Evolutionary conservation across 2,888 invertebrate species (phyloP).

Genomic region (Sphaerophoria taeniata): DNA sequence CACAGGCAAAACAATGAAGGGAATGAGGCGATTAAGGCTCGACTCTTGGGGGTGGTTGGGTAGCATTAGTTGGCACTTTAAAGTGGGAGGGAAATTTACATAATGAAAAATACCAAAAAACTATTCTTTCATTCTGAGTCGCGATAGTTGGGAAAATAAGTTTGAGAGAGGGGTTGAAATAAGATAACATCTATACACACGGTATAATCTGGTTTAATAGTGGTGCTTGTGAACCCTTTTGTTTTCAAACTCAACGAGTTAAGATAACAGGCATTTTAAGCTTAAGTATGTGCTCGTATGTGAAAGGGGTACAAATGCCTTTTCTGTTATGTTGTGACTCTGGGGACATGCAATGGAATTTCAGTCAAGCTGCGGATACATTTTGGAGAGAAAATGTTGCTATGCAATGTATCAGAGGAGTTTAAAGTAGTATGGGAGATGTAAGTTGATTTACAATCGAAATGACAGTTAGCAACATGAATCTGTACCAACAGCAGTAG

Average conservation of each 20-base stretch:
- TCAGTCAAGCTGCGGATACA: conserved; percentile 53
- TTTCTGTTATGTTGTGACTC: conserved; percentile 51
- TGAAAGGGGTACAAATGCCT: conserved; percentile 7
- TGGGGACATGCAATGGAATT: conserved; percentile 24
- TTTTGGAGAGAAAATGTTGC: conserved; percentile 54
- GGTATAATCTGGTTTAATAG: conserved; percentile 43
- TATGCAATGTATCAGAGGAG: not conserved
- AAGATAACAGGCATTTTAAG: conserved; percentile 36
- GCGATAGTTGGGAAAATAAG: conserved; percentile 69
- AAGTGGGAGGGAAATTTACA: conserved; percentile 66
- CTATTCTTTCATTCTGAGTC: conserved; percentile 29
- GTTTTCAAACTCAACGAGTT: conserved; percentile 49
- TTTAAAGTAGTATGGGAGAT: conserved; percentile 32
- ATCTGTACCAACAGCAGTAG: not conserved
- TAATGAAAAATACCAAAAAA: conserved; percentile 67
- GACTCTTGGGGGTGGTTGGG: not conserved
- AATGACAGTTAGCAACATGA: not conserved
- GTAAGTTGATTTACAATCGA: too few species aligned
- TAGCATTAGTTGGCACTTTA: conserved; percentile 1
- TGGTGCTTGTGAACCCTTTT: conserved; percentile 31
- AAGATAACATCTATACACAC: conserved; percentile 70
- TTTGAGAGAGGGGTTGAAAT: conserved; percentile 38
- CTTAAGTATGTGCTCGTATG: not conserved
- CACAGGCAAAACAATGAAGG: not conserved
- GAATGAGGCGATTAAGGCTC: not conserved